Conservation (phyloP, 2,113 vertebrate genomes). For the Microtus pennsylvanicus region DNA sequence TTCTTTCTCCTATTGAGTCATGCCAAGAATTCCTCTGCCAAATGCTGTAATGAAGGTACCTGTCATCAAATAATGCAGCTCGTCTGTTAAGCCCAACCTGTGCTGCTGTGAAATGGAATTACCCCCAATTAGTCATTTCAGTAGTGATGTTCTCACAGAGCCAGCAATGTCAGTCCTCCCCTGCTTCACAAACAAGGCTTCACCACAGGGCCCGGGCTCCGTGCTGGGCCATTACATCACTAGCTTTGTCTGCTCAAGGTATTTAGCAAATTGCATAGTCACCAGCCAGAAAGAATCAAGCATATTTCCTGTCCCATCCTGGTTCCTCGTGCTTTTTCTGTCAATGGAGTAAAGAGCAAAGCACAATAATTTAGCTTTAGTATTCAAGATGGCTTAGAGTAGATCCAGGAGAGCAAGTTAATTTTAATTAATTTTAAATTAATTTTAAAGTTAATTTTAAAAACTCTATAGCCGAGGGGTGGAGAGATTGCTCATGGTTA, state of each 20-base stretch:
- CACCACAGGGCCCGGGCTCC: background rate
- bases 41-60: background rate
- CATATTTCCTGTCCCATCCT: background rate
- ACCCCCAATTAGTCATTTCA: constrained; percentile 20
- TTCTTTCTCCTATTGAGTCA: constrained; percentile 17
- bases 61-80: background rate
- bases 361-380: background rate
- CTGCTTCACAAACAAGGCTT: background rate
- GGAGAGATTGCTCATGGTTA: background rate
- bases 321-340: background rate
- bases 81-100: constrained; percentile 17
- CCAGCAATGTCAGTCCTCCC: background rate
- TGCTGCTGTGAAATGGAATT: constrained; percentile 26
- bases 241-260: background rate
- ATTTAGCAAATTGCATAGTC: background rate
- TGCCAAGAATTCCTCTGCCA: constrained; percentile 44
- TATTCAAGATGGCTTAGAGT: background rate
- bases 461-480: constrained; percentile 17
- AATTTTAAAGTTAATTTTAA: constrained; percentile 10
- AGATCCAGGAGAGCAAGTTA: background rate
- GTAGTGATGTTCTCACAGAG: constrained; percentile 12
- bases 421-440: background rate
- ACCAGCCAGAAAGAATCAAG: background rate
- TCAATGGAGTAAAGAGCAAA: background rate
- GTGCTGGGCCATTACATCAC: background rate